These are phyloP conservation scores for Actinia tenebrosa DNA, from an alignment of 64 coral and sea anemone genomes.

Conservation along the genomic window DNA sequence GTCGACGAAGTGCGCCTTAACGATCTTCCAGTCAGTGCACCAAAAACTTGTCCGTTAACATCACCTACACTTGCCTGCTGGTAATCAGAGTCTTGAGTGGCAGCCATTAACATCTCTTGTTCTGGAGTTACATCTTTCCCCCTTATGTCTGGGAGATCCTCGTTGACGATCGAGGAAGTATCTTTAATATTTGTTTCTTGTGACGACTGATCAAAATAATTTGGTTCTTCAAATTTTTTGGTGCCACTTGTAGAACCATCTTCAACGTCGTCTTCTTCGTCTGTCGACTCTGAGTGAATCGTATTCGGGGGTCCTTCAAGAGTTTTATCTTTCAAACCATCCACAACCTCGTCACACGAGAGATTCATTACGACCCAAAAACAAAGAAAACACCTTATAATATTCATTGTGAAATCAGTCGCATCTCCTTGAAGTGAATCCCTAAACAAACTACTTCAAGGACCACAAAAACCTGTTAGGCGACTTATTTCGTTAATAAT, in stretches of 20 bases:
- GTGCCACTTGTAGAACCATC: not conserved
- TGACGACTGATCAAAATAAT: not conserved
- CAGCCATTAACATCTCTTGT: not conserved
- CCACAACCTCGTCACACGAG: not conserved
- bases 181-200: not conserved
- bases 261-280: not conserved
- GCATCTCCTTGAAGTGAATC: not conserved
- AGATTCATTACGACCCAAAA: not conserved
- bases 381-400: conserved; percentile 1
- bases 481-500: not conserved
- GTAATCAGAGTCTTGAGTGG: not conserved
- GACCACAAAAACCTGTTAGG: not conserved
- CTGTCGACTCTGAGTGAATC: not conserved
- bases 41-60: not conserved
- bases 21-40: not conserved
- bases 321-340: not conserved
- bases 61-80: not conserved
- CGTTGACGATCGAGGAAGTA: not conserved
- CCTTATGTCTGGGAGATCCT: not conserved
- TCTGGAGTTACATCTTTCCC: conserved; percentile 1
- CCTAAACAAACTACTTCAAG: not conserved
- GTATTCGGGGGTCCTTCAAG: not conserved
- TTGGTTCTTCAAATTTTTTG: not conserved
- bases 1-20: not conserved
- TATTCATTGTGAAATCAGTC: not conserved